Evolutionary conservation across 1,140 invertebrate genomes (phyloP).

Genomic region (Meloidogyne exigua): DNA sequence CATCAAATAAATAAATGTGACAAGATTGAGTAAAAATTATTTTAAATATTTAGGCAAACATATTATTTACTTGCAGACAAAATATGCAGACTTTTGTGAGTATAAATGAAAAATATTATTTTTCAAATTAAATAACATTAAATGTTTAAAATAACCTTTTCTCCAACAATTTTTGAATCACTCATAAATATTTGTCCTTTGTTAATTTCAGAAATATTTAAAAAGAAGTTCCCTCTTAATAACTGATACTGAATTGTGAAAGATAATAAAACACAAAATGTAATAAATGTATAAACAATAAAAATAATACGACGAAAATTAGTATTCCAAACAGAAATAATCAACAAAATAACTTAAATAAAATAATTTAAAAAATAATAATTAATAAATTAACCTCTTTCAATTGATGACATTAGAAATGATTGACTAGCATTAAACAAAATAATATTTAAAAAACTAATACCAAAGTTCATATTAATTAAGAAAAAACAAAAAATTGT

Average conservation of each 20-base stretch:
- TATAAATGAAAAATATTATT: too few relatives aligned
- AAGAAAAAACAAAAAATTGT: neutral
- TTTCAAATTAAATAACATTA: neutral
- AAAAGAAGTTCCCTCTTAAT: neutral
- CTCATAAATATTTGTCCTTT: neutral
- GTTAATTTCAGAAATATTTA: neutral
- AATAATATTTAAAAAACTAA: neutral
- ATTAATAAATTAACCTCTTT: neutral
- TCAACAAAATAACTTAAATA: conserved; percentile 8
- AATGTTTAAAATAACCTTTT: neutral
- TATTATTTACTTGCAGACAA: too few relatives aligned
- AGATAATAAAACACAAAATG: conserved; percentile 8
- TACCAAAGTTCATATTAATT: neutral
- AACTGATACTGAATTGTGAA: neutral
- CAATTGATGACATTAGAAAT: conserved; percentile 6
- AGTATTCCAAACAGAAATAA: conserved; percentile 5
- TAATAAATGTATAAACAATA: conserved; percentile 6
- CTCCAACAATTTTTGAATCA: neutral
- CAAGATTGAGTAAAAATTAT: too few relatives aligned
- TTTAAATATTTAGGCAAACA: too few relatives aligned
- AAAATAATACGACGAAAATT: conserved; percentile 6
- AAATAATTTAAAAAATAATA: neutral
- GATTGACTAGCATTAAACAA: conserved; percentile 2
- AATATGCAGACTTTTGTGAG: too few relatives aligned
- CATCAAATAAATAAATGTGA: too few relatives aligned